These are phyloP conservation scores for Heliconius himera DNA, from an alignment of 1,140 invertebrate genomes.

Conservation along the genomic window DNA sequence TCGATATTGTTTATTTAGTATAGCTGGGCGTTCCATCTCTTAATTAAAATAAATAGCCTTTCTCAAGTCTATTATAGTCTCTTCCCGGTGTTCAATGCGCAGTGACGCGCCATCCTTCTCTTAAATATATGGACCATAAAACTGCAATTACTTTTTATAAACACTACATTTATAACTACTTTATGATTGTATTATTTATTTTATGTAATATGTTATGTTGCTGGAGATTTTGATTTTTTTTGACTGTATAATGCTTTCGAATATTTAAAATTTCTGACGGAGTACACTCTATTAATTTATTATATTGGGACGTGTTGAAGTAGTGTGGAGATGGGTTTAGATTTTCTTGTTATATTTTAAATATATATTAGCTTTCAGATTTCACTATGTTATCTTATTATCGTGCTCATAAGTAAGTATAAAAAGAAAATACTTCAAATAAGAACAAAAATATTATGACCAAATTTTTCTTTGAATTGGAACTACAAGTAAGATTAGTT, in stretches of 20 bases:
- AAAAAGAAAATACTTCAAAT: no score
- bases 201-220: slow-evolving; percentile 80
- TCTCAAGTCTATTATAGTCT: slow-evolving; percentile 46
- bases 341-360: slow-evolving; percentile 8
- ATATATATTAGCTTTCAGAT: not conserved
- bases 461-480: not conserved
- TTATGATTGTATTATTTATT: slow-evolving; percentile 82
- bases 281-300: slow-evolving; percentile 80
- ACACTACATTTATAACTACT: slow-evolving; percentile 81
- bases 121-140: slow-evolving; percentile 78
- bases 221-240: slow-evolving; percentile 77
- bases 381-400: not conserved
- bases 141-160: slow-evolving; percentile 80
- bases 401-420: no score
- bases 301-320: slow-evolving; percentile 53
- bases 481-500: not conserved
- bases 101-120: slow-evolving; percentile 58
- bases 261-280: slow-evolving; percentile 80
- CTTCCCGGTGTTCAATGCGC: slow-evolving; percentile 40
- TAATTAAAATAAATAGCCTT: slow-evolving; percentile 71
- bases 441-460: no score
- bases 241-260: slow-evolving; percentile 72
- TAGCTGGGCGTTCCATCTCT: slow-evolving; percentile 41
- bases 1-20: slow-evolving; percentile 53
- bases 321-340: slow-evolving; percentile 54